Base-by-base conservation (phyloP, 1,140 invertebrate genomes). In the Diabrotica virgifera region DNA sequence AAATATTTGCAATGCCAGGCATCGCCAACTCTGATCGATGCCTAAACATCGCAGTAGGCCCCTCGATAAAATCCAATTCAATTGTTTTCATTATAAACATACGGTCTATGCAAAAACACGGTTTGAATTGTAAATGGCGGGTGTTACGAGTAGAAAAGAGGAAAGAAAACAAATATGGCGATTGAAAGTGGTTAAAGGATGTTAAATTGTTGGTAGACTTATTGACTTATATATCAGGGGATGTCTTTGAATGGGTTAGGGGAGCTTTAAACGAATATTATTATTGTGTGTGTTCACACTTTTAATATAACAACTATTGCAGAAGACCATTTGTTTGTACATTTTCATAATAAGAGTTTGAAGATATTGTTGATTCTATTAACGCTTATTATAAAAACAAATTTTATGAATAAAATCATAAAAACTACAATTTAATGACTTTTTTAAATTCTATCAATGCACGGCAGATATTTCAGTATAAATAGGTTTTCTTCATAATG, bases 71-170 rank as follows among this genome's bases (percentile, higher is more conserved):
- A 60, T 60, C 59, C 59, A 60, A 51, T 60, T 60, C 59, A 52
- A 60, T 60, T 62, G 60, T 62, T 62, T 62, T 62, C 60, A 62
- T 62, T 62, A 54, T 40, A 62, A 62, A 62, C 60, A 62, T 62
- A 54, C 60, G 60, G 24, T 62, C 52, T 54, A 62, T 62, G 52
- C 52, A 54, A 62, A 54, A 62, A 46, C 52, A 62, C 35, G 60
- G 51, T 62, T 53, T 54, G 60, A 62, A 62, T 62, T 62, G 52
- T 62, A 62, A 62, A 62, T 62, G 13, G 51, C 13, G 35, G 46
- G 58, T 62, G 60, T 62, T 38, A 52, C 51, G 38, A 36, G 51
- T 62, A 52, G 60, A 24, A 62, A 52, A 37, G 52, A 52, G 37
- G 52, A 62, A 54, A 62, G 38, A 62, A 62, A 62, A 62, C 40